These are phyloP conservation scores for Brachypteracias leptosomus DNA, from an alignment of 2,113 vertebrate genomes.

Conservation along the genomic window DNA sequence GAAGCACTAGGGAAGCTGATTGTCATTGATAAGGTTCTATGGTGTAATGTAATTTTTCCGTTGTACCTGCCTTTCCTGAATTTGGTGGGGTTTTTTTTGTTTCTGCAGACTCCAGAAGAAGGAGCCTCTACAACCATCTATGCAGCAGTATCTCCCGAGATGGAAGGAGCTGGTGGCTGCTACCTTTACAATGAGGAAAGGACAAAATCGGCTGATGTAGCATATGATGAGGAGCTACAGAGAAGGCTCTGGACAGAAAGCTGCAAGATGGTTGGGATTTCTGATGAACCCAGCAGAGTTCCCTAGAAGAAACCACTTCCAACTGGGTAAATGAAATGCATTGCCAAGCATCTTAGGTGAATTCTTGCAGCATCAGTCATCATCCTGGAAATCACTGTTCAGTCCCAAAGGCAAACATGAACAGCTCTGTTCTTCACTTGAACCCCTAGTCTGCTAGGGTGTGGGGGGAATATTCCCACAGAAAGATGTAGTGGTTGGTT, in stretches of 20 bases:
- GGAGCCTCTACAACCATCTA: conserved; percentile 83
- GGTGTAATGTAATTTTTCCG: not conserved
- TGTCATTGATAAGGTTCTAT: not conserved
- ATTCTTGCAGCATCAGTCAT: conserved; percentile 46
- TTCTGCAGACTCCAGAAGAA: conserved; percentile 83
- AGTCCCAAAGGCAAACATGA: conserved; percentile 57
- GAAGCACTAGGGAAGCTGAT: not conserved
- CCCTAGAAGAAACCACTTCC: conserved; percentile 25
- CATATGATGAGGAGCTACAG: conserved; percentile 82
- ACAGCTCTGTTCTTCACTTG: conserved; percentile 48
- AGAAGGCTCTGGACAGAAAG: conserved; percentile 83
- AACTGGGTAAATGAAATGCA: conserved; percentile 25
- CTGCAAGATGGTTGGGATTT: conserved; percentile 78
- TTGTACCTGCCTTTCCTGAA: not conserved
- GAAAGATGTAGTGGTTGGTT: conserved; percentile 65
- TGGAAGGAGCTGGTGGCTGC: conserved; percentile 84
- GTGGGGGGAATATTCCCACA: conserved; percentile 49
- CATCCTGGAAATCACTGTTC: conserved; percentile 60
- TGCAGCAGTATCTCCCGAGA: conserved; percentile 73
- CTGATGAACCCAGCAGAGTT: not conserved
- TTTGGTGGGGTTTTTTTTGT: not conserved
- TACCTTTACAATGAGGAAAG: conserved; percentile 87
- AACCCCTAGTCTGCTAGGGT: conserved; percentile 48
- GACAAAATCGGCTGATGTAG: conserved; percentile 67
- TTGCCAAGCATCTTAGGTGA: conserved; percentile 44